Conservation (phyloP, 2,888 invertebrate species). For the Mamestra brassicae region DNA sequence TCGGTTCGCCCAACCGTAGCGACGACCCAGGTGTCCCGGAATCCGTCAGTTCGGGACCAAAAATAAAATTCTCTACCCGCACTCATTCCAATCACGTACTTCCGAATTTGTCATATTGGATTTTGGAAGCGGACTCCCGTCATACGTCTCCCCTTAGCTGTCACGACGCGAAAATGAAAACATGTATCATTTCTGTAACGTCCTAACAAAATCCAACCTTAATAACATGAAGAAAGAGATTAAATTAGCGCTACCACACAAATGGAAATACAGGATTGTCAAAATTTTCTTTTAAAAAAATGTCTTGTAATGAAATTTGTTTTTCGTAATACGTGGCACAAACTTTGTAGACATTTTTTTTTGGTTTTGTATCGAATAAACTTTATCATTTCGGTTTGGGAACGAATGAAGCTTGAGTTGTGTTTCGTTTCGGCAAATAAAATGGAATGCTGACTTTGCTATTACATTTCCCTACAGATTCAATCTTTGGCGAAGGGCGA, state of each 20-base stretch:
- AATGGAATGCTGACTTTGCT: slow-evolving; percentile 44
- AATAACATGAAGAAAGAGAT: slow-evolving; percentile 61
- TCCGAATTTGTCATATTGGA: slow-evolving; percentile 91
- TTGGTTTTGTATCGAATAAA: slow-evolving; percentile 59
- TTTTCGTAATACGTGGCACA: slow-evolving; percentile 70
- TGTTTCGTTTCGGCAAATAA: slow-evolving; percentile 32
- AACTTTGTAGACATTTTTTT: slow-evolving; percentile 62
- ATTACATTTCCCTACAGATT: slow-evolving; percentile 33
- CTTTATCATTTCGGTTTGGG: slow-evolving; percentile 53
- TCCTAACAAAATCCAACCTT: slow-evolving; percentile 70
- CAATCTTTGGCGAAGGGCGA: slow-evolving; percentile 37
- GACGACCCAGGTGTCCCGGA: slow-evolving; percentile 76
- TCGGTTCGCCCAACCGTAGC: slow-evolving; percentile 72
- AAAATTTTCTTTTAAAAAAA: slow-evolving; percentile 71
- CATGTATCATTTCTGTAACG: slow-evolving; percentile 82
- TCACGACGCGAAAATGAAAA: slow-evolving; percentile 88
- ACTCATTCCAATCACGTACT: slow-evolving; percentile 90
- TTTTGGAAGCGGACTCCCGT: slow-evolving; percentile 86
- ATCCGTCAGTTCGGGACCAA: slow-evolving; percentile 74
- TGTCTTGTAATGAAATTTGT: slow-evolving; percentile 76
- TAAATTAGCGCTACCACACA: slow-evolving; percentile 57
- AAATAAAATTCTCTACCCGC: slow-evolving; percentile 83
- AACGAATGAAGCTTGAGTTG: slow-evolving; percentile 23
- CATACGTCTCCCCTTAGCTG: slow-evolving; percentile 86
- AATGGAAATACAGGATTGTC: slow-evolving; percentile 67